A percentile compares a stretch with the other conserved stretches of the same genome.
Evolutionary conservation across 2,797 vertebrate genomes (phyloP).

Genomic region (Paguma larvata): DNA sequence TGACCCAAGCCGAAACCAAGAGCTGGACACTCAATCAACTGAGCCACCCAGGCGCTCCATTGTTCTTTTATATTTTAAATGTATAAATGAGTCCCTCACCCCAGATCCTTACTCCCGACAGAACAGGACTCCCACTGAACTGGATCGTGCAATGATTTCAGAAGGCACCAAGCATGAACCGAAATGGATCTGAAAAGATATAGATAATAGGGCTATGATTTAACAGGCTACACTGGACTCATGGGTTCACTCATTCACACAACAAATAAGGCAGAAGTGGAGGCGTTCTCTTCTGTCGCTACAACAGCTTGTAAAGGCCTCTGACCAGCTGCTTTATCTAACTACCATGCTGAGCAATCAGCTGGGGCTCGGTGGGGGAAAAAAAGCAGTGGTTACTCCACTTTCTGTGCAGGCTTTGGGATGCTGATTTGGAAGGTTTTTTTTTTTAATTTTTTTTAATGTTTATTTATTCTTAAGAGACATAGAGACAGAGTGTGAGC

Average conservation of each 20-base stretch:
- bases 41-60: too few species aligned
- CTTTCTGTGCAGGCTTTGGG: background rate
- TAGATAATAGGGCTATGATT: background rate
- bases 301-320: conserved; percentile 7
- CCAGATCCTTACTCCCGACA: background rate
- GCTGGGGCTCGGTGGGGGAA: background rate
- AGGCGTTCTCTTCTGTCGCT: background rate
- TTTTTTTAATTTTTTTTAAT: too few species aligned
- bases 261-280: background rate
- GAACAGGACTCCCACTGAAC: background rate
- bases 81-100: background rate
- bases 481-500: too few species aligned
- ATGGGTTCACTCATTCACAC: background rate
- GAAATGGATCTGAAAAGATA: background rate
- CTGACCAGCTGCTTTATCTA: background rate
- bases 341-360: background rate
- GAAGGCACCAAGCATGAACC: background rate
- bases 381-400: background rate
- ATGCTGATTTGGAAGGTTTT: background rate
- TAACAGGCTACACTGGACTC: background rate
- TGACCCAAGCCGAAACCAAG: too few species aligned
- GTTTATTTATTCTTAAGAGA: too few species aligned
- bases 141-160: background rate
- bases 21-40: too few species aligned
- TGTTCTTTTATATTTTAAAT: conserved; percentile 40